Conservation (phyloP, 1,140 invertebrate genomes). For the Teleogryllus occipitalis region DNA sequence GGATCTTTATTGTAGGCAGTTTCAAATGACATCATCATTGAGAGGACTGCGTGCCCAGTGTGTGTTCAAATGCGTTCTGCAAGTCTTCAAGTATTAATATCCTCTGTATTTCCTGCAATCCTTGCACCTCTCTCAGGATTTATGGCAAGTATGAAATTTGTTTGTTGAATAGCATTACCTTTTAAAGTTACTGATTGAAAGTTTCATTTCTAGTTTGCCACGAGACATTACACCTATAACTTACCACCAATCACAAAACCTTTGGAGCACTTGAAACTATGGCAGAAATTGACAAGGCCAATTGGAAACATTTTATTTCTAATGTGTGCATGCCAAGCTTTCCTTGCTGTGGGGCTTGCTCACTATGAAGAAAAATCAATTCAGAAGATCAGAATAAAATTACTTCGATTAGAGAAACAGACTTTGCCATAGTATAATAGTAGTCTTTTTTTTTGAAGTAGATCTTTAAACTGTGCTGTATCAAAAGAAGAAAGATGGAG, state of each 20-base stretch:
- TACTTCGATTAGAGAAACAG: not conserved
- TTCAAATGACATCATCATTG: constrained; percentile 35
- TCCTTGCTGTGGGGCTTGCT: constrained; percentile 1
- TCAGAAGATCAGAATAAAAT: not conserved
- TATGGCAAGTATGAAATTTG: constrained; percentile 35
- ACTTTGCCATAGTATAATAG: not conserved
- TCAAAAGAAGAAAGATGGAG: not conserved
- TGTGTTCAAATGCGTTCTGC: constrained; percentile 41
- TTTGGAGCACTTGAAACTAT: constrained; percentile 34
- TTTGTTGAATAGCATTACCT: constrained; percentile 15
- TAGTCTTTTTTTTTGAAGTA: not conserved
- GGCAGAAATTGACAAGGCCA: constrained; percentile 33
- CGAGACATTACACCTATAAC: constrained; percentile 36
- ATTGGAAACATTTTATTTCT: constrained; percentile 28
- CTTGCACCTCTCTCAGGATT: constrained; percentile 37
- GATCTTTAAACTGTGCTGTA: constrained; percentile 2
- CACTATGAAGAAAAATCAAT: constrained; percentile 7
- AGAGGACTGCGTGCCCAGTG: constrained; percentile 37
- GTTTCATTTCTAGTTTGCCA: constrained; percentile 37
- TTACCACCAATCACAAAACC: constrained; percentile 36
- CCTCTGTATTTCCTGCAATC: constrained; percentile 38
- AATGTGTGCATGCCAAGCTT: not conserved
- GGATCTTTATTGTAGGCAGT: constrained; percentile 33
- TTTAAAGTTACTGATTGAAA: not conserved
- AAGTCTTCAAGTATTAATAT: constrained; percentile 31